A percentile compares a stretch with the other conserved stretches of the same genome.
These are phyloP conservation scores for Mustela nigripes DNA, from an alignment of 2,113 vertebrate genomes.

Conservation along the genomic window DNA sequence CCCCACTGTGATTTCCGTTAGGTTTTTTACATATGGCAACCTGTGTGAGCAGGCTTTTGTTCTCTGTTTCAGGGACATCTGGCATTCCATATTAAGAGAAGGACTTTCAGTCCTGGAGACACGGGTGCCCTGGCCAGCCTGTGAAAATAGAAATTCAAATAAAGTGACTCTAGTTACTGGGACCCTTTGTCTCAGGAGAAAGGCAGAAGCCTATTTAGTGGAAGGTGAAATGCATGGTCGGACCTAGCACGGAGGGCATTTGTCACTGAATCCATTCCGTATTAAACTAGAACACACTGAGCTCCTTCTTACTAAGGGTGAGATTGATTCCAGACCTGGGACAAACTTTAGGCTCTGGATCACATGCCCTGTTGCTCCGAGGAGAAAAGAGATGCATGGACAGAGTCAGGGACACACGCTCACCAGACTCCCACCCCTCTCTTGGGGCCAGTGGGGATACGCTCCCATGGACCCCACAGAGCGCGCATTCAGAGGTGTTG, in stretches of 20 bases:
- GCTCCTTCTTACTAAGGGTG: background rate
- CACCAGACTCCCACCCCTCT: background rate
- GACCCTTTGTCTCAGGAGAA: background rate
- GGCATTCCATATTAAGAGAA: background rate
- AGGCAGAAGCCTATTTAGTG: background rate
- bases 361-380: background rate
- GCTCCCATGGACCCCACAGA: background rate
- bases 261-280: background rate
- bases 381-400: background rate
- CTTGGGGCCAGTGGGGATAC: background rate
- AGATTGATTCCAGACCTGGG: background rate
- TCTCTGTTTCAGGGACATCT: background rate
- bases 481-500: background rate
- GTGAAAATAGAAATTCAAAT: slow-evolving; percentile 16
- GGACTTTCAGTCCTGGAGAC: background rate
- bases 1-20: background rate
- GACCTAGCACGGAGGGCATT: background rate
- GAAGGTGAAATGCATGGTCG: background rate
- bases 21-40: background rate
- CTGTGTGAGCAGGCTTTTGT: background rate
- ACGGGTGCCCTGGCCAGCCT: background rate
- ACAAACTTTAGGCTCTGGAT: background rate
- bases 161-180: background rate
- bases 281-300: background rate
- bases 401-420: background rate